Percentiles rank a stretch among this genome's conserved stretches.
Conservation (phyloP, 1,140 invertebrate species). For the Tetramorium alpestre region DNA sequence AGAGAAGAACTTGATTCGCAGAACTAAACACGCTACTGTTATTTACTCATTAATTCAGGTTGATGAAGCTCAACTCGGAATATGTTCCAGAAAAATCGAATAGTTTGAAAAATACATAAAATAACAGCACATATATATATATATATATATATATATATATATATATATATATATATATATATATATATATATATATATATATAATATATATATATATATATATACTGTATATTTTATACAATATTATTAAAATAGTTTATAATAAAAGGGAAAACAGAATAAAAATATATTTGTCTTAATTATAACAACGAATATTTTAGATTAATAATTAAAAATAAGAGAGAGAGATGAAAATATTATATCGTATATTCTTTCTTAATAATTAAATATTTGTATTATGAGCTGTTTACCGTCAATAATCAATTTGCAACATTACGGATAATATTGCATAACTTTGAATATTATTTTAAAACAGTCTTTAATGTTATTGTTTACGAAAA, state of each 20-base stretch:
- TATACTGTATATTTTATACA: neutral
- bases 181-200: too few species aligned
- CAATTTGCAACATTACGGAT: neutral
- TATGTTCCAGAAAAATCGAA: neutral
- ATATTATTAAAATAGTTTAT: neutral
- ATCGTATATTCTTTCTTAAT: neutral
- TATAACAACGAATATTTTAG: neutral
- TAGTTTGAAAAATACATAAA: neutral
- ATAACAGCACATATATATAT: neutral
- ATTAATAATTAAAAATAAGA: neutral
- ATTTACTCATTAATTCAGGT: conserved; percentile 15
- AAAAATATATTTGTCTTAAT: conserved; percentile 11
- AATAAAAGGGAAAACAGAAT: neutral
- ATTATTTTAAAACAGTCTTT: too few species aligned
- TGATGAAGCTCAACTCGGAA: neutral
- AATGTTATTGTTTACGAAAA: neutral
- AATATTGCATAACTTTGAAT: too few species aligned
- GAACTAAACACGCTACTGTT: neutral
- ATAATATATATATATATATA: neutral
- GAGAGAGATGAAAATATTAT: neutral
- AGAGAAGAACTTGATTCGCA: conserved; percentile 10
- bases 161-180: too few species aligned
- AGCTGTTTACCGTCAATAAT: neutral
- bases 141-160: too few species aligned
- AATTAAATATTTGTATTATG: neutral